Evolutionary conservation across 2,888 invertebrate species (phyloP).

Genomic region (Eilema depressum): DNA sequence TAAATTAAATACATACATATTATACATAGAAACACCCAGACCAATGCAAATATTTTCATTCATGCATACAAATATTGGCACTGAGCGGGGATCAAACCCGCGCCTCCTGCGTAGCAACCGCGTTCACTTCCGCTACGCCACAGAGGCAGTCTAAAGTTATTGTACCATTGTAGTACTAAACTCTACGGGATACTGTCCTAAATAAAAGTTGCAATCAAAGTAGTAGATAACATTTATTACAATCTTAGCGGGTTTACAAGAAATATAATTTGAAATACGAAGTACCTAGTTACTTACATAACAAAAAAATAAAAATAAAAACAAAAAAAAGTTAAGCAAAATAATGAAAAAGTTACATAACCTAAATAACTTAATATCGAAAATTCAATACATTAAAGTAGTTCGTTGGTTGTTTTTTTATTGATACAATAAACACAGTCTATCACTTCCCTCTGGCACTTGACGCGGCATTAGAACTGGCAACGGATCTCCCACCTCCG

Average conservation of each 20-base stretch:
- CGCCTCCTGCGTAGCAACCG: too few species aligned
- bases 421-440: background rate
- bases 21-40: too few species aligned
- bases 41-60: too few species aligned
- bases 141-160: too few species aligned
- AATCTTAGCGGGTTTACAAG: background rate
- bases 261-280: background rate
- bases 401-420: background rate
- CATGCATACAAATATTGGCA: too few species aligned
- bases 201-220: background rate
- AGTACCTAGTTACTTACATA: too few species aligned
- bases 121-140: too few species aligned
- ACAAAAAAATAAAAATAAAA: too few species aligned
- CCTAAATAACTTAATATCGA: background rate
- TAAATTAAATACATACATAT: too few species aligned
- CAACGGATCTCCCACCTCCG: constrained; percentile 1
- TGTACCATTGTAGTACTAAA: too few species aligned
- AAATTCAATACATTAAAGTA: background rate
- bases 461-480: constrained; percentile 12
- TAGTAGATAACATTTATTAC: background rate
- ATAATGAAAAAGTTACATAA: background rate
- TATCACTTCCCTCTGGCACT: constrained; percentile 7
- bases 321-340: background rate
- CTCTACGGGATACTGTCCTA: background rate
- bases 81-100: too few species aligned